Evolutionary conservation across 2,888 invertebrate genomes (phyloP).

Genomic region (Agonopterix heracliana): DNA sequence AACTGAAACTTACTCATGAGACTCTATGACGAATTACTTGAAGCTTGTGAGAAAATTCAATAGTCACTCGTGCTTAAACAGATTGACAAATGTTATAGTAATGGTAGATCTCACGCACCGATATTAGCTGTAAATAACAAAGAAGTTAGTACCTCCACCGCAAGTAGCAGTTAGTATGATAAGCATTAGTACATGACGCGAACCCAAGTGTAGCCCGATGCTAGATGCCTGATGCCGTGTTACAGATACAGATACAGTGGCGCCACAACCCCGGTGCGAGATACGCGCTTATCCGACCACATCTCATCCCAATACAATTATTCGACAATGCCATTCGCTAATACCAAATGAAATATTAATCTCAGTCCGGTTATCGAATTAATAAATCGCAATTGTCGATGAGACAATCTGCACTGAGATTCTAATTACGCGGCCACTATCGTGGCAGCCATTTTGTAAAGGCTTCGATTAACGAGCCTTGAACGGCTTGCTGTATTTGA

Average conservation of each 20-base stretch:
- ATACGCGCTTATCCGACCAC: slow-evolving; percentile 68
- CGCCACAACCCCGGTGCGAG: slow-evolving; percentile 62
- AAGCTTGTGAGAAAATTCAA: too few relatives aligned
- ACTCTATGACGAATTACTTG: too few relatives aligned
- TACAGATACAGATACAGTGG: slow-evolving; percentile 36
- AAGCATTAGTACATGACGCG: slow-evolving; percentile 36
- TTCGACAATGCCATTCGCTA: slow-evolving; percentile 42
- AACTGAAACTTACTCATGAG: neutral
- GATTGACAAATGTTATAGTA: too few relatives aligned
- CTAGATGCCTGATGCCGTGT: neutral
- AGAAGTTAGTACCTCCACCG: slow-evolving; percentile 44
- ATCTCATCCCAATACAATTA: slow-evolving; percentile 40
- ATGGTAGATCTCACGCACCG: neutral
- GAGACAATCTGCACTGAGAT: slow-evolving; percentile 55
- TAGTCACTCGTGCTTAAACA: too few relatives aligned
- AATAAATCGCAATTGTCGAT: slow-evolving; percentile 61
- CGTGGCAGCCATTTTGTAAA: slow-evolving; percentile 43
- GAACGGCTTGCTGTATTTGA: slow-evolving; percentile 39
- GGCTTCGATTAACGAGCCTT: slow-evolving; percentile 41
- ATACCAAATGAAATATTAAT: slow-evolving; percentile 54
- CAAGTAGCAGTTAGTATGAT: slow-evolving; percentile 26
- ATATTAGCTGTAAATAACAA: slow-evolving; percentile 10
- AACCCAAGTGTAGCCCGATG: slow-evolving; percentile 23
- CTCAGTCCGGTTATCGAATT: slow-evolving; percentile 52
- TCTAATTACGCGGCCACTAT: slow-evolving; percentile 54